Conservation (phyloP, 2,888 invertebrate genomes). For the Drosophila subsilvestris region DNA sequence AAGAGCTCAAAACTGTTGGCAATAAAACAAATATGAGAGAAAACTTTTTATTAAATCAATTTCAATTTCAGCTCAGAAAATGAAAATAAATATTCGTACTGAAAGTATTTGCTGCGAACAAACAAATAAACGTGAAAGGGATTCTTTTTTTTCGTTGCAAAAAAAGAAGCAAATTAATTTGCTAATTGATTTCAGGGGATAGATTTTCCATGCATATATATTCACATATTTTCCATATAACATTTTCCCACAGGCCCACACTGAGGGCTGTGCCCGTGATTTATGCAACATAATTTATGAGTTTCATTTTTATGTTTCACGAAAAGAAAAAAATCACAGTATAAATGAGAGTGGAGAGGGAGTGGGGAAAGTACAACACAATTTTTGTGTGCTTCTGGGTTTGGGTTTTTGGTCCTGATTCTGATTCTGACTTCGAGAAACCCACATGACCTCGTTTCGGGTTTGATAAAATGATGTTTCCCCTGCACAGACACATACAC, state of each 20-base stretch:
- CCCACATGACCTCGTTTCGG: slow-evolving; percentile 66
- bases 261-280: slow-evolving; percentile 48
- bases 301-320: slow-evolving; percentile 54
- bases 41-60: not conserved
- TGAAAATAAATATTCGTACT: not conserved
- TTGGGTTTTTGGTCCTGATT: slow-evolving; percentile 2
- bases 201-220: not conserved
- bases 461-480: slow-evolving; percentile 65
- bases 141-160: not conserved
- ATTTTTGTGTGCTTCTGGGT: slow-evolving; percentile 40
- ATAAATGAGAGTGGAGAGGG: not conserved
- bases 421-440: slow-evolving; percentile 36
- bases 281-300: slow-evolving; percentile 72
- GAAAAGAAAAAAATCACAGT: slow-evolving; percentile 1
- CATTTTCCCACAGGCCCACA: not conserved
- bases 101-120: slow-evolving; percentile 32
- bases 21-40: not conserved
- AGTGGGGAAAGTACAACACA: slow-evolving; percentile 39
- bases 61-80: not conserved
- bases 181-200: slow-evolving; percentile 17
- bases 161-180: slow-evolving; percentile 16
- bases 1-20: too few species aligned
- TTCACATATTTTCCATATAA: slow-evolving; percentile 14
- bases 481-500: slow-evolving; percentile 1
- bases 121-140: not conserved